These are phyloP conservation scores for Drosophila longiperda DNA, from an alignment of 2,888 invertebrate species.

Conservation along the genomic window DNA sequence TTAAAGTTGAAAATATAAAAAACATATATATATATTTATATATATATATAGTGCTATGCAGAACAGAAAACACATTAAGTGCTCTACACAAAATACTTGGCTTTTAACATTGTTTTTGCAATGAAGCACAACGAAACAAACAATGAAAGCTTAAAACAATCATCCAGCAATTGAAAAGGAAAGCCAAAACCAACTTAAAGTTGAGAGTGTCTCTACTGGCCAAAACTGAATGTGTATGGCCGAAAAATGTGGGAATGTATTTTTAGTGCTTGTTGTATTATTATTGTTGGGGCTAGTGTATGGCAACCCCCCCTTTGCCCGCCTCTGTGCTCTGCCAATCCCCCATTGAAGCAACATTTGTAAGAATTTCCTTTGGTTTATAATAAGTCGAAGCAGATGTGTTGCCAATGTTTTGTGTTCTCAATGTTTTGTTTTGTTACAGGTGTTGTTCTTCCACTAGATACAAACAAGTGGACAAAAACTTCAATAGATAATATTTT, in stretches of 20 bases:
- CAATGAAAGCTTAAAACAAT: conserved; percentile 17
- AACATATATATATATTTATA: background rate
- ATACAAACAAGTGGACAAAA: conserved; percentile 16
- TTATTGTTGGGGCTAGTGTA: background rate
- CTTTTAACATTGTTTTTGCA: background rate
- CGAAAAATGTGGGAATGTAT: conserved; percentile 58
- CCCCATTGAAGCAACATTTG: background rate
- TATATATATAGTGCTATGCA: background rate
- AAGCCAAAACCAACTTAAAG: conserved; percentile 26
- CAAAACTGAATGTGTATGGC: conserved; percentile 34
- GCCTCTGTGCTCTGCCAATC: background rate
- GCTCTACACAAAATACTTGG: background rate
- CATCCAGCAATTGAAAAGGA: conserved; percentile 6
- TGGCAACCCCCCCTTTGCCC: background rate
- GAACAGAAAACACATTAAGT: background rate
- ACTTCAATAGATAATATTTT: background rate
- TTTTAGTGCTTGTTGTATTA: conserved; percentile 64
- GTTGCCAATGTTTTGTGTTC: background rate
- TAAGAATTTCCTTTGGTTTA: background rate
- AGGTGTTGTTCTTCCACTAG: conserved; percentile 28
- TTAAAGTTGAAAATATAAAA: background rate
- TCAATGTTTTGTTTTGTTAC: conserved; percentile 11
- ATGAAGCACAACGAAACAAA: conserved; percentile 10
- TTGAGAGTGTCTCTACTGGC: conserved; percentile 42
- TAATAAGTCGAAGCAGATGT: background rate